A percentile compares a stretch with the other conserved stretches of the same genome.
Evolutionary conservation across 2,113 vertebrate species (phyloP).

Genomic region (Festucalex cinctus): DNA sequence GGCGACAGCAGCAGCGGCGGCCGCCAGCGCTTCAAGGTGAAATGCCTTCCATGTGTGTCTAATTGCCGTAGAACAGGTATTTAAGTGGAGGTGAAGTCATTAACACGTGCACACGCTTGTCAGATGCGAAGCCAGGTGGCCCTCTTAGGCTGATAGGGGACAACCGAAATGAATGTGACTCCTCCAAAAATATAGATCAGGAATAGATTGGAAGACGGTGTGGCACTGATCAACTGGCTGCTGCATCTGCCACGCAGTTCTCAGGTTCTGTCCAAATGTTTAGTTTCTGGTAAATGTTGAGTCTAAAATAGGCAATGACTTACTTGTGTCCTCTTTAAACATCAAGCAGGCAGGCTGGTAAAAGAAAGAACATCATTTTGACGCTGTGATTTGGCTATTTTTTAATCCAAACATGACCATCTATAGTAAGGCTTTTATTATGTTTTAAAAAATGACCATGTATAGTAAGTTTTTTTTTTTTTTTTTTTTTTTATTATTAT

Average conservation of each 20-base stretch:
- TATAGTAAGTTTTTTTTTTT: too few species aligned
- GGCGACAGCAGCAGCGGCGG: constrained; percentile 68
- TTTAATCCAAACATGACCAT: too few species aligned
- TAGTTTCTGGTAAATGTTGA: background rate
- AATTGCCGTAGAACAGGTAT: constrained; percentile 56
- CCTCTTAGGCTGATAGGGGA: constrained; percentile 25
- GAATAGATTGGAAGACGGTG: background rate
- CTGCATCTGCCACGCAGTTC: background rate
- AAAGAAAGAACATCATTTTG: too few species aligned
- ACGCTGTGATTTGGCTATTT: background rate
- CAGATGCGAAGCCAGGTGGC: constrained; percentile 54
- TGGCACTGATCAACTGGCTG: too few species aligned
- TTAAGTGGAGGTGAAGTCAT: constrained; percentile 67
- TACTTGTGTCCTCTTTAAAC: background rate
- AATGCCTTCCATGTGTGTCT: constrained; percentile 89
- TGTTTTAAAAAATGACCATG: too few species aligned
- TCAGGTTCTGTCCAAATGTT: background rate
- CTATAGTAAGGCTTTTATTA: too few species aligned
- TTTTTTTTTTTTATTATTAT: too few species aligned
- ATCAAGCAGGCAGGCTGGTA: background rate
- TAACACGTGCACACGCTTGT: constrained; percentile 59
- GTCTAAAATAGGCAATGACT: background rate
- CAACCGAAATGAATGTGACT: constrained; percentile 9
- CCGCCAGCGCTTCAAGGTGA: constrained; percentile 76
- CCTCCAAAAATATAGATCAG: background rate